Conservation (phyloP, 2,797 vertebrate genomes). For the Mormyrus proboscirostris region DNA sequence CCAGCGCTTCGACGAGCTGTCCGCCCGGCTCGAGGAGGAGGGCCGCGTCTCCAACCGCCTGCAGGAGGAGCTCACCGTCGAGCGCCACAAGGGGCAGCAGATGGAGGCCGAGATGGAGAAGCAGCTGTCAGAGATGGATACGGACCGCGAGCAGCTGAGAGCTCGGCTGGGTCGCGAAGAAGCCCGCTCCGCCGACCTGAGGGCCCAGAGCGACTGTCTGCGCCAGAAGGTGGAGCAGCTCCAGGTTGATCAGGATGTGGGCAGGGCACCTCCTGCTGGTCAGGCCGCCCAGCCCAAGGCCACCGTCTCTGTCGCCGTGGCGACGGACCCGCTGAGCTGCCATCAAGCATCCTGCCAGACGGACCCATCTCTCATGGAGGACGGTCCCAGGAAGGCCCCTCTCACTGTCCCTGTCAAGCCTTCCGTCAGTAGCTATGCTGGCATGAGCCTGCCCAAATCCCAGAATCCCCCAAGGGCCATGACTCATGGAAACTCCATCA, state of each 20-base stretch:
- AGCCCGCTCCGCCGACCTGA: slow-evolving; percentile 62
- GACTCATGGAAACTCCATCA: slow-evolving; percentile 53
- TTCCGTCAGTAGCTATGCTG: slow-evolving; percentile 62
- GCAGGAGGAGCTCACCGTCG: slow-evolving; percentile 73
- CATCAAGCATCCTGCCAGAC: slow-evolving; percentile 80
- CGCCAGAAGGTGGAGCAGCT: slow-evolving; percentile 83
- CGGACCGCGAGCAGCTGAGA: slow-evolving; percentile 85
- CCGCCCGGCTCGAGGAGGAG: slow-evolving; percentile 80
- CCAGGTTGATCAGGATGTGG: slow-evolving; percentile 68
- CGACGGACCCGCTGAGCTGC: slow-evolving; percentile 66
- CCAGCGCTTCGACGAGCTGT: slow-evolving; percentile 80
- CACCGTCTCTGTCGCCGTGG: slow-evolving; percentile 68
- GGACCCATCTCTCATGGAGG: slow-evolving; percentile 54
- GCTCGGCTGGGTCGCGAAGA: slow-evolving; percentile 84
- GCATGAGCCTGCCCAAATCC: slow-evolving; percentile 70
- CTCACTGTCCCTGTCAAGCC: slow-evolving; percentile 76
- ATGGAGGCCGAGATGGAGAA: slow-evolving; percentile 98
- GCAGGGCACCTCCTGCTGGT: slow-evolving; percentile 49
- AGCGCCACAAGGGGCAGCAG: slow-evolving; percentile 75
- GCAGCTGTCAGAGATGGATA: slow-evolving; percentile 90
- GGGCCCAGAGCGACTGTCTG: slow-evolving; percentile 78
- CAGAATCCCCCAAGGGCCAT: slow-evolving; percentile 49
- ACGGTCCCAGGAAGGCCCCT: slow-evolving; percentile 71
- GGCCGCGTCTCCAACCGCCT: slow-evolving; percentile 64
- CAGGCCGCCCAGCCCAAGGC: slow-evolving; percentile 64